Evolutionary conservation across 2,113 vertebrate species (phyloP).

Genomic region (Geococcyx californianus): DNA sequence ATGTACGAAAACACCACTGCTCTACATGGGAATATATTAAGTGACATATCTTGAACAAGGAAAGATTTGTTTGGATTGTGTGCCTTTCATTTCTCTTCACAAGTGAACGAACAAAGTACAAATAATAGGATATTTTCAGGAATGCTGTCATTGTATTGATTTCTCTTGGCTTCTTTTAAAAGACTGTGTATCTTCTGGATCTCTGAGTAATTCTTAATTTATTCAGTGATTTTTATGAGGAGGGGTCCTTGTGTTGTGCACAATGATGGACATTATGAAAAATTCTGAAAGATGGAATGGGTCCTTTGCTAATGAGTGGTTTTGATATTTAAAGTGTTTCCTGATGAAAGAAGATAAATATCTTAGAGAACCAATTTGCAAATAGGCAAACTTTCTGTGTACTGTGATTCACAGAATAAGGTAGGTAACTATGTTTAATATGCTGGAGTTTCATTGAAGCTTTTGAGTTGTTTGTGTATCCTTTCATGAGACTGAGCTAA

Average conservation of each 20-base stretch:
- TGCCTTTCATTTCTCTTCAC: neutral
- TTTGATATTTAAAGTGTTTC: neutral
- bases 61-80: neutral
- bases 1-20: neutral
- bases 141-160: neutral
- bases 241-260: neutral
- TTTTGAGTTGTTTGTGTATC: neutral
- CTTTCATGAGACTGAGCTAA: neutral
- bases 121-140: neutral
- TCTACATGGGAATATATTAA: neutral
- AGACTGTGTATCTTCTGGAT: neutral
- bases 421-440: neutral
- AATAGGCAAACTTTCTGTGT: neutral
- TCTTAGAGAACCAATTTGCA: neutral
- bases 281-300: neutral
- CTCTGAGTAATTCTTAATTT: neutral
- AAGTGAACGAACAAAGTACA: neutral
- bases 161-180: neutral
- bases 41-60: neutral
- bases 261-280: neutral
- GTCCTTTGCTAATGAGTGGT: neutral
- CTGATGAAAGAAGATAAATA: neutral
- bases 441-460: accelerated
- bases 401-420: neutral
- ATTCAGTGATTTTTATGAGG: neutral